Evolutionary conservation across 2,888 invertebrate species (phyloP).

Genomic region (Thera obeliscata): DNA sequence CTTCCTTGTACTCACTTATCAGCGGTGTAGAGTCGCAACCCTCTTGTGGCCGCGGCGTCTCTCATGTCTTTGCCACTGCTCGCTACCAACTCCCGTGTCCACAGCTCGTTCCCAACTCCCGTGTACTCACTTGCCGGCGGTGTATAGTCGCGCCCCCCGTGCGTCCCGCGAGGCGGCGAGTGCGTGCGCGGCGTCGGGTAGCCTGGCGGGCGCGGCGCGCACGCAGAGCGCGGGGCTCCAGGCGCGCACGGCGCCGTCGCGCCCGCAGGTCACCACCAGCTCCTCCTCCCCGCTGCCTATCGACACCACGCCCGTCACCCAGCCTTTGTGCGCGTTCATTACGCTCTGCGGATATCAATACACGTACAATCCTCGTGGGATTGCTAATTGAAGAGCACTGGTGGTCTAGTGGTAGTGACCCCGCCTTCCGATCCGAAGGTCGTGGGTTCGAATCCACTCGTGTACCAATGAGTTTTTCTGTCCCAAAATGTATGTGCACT

Average conservation of each 20-base stretch:
- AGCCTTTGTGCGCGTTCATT: conserved; percentile 94
- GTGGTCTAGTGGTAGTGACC: too few species aligned
- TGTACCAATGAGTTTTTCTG: too few species aligned
- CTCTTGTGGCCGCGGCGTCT: too few species aligned
- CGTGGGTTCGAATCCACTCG: too few species aligned
- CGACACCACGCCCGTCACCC: conserved; percentile 90
- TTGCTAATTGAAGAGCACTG: too few species aligned
- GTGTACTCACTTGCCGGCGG: conserved; percentile 91
- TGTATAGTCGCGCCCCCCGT: conserved; percentile 85
- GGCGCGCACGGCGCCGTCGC: conserved; percentile 89
- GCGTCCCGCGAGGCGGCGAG: conserved; percentile 80
- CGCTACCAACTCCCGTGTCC: too few species aligned
- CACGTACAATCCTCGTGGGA: neutral
- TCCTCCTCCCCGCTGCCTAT: conserved; percentile 46
- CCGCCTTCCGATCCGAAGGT: too few species aligned
- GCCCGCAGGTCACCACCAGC: conserved; percentile 89
- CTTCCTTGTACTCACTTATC: conserved; percentile 14
- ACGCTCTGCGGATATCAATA: conserved; percentile 67
- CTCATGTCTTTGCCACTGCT: too few species aligned
- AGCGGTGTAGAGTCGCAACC: conserved; percentile 88
- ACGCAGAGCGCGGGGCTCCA: conserved; percentile 89
- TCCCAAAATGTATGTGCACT: too few species aligned
- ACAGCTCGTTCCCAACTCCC: conserved; percentile 78
- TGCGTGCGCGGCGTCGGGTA: conserved; percentile 86
- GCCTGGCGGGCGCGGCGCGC: conserved; percentile 66